Base-by-base conservation (phyloP, 2,113 vertebrate genomes). In the Rhinopomastus cyanomelas region DNA sequence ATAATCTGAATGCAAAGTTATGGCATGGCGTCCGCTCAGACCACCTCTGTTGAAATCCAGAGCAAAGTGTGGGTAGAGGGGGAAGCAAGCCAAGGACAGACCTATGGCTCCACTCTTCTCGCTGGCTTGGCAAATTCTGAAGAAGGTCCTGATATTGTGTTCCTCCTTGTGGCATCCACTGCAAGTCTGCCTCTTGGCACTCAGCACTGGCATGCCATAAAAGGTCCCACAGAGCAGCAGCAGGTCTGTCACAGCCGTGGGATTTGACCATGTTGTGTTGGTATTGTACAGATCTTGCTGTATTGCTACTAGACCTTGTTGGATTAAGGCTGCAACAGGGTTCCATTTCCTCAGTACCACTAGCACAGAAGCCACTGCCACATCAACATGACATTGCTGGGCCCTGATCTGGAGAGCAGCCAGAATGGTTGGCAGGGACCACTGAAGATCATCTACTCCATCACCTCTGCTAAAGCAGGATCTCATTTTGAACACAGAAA, bases 191-290 rank as follows among this genome's bases (percentile, higher is more conserved):
- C 34, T 46, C 21, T 15, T 20, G 22, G 62, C n/a, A 10, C 48
- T 26, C 11, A 3, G 9, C 2, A 10, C 7, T 23, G 23, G 14
- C 11, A 20, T n/a, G 55, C 59, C 23, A 3, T 23, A 25, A 22
- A 5, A 8, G 16, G 30, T 34, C 30, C 39, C 23, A 18, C 27
- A 23, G 29, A 59, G 53, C 42, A 11, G 26, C 11, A 16, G 13
- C 30, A 34, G 29, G 42, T 6, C 18, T 18, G 25, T 26, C 2
- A 0, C 62, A 46, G n/a, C 48, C 16, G 59, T 9, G 65, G 14
- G 65, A 25, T 30, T 27, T 39, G 48, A n/a, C 0, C 39, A 16
- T 7, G 0, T 8, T 4, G 21, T 8, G 39, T 7, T 39, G 36
- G n/a, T 10, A 2, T 12, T 8, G 25, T 17, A 8, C 52, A 36